These are phyloP conservation scores for Paramuricea clavata DNA, from an alignment of 92 coral and sea anemone genomes.

Conservation along the genomic window DNA sequence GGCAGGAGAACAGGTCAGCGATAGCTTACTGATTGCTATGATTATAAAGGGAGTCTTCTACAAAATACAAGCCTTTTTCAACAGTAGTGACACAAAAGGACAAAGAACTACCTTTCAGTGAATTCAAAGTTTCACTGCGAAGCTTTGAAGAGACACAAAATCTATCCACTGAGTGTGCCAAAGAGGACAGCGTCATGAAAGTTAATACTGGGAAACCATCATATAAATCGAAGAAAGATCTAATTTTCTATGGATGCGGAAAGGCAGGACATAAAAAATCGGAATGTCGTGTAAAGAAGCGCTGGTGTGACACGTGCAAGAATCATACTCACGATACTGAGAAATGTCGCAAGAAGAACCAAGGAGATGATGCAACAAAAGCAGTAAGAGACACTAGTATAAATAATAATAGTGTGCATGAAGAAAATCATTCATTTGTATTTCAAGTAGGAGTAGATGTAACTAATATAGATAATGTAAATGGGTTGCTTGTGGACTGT, in stretches of 20 bases:
- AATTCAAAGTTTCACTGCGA: conserved; percentile 35
- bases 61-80: neutral
- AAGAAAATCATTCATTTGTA: conserved; percentile 41
- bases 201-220: too few relatives aligned
- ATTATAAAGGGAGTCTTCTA: conserved; percentile 18
- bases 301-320: conserved; percentile 22
- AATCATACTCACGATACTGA: neutral
- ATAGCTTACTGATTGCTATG: neutral
- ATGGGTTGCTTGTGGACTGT: conserved; percentile 48
- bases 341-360: conserved; percentile 25
- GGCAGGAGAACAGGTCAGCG: conserved; percentile 7
- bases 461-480: neutral
- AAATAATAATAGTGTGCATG: neutral
- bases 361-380: neutral
- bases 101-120: conserved; percentile 4
- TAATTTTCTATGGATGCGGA: too few relatives aligned
- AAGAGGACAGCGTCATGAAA: too few relatives aligned
- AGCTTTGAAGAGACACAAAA: conserved; percentile 27
- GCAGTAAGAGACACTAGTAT: conserved; percentile 7
- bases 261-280: too few relatives aligned
- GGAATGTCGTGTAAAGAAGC: neutral
- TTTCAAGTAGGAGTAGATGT: conserved; percentile 39
- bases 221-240: too few relatives aligned
- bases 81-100: conserved; percentile 41
- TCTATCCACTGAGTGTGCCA: neutral